phyloP scores from a whole-genome alignment of 2,888 invertebrate species.

The Uropetala carovei region DNA sequence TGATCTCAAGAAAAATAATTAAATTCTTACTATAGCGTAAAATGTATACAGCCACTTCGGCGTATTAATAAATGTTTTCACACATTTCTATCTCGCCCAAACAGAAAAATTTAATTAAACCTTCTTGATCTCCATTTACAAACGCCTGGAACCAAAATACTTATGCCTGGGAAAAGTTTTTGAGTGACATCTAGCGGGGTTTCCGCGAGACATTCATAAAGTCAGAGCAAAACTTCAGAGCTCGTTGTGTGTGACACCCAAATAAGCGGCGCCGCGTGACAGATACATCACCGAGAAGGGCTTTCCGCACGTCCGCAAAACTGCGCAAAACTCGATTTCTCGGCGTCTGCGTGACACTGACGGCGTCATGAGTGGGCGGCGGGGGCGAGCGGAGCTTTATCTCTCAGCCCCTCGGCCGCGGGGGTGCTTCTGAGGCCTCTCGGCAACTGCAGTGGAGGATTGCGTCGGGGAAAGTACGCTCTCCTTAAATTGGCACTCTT shows the following conservation, averaged over 20 bases:
- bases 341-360: too few species aligned
- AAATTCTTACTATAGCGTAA: too few species aligned
- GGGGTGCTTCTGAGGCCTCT: too few species aligned
- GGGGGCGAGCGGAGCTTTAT: too few species aligned
- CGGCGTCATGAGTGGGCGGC: too few species aligned
- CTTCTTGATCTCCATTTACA: not conserved
- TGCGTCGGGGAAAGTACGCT: too few species aligned
- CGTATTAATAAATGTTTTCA: not conserved
- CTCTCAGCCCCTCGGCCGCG: too few species aligned
- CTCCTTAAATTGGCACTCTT: too few species aligned
- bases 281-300: not conserved
- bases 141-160: not conserved
- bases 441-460: too few species aligned
- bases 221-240: not conserved
- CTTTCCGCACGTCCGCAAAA: too few species aligned
- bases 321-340: too few species aligned
- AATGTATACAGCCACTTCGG: not conserved
- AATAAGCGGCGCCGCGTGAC: not conserved
- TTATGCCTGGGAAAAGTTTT: not conserved
- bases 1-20: too few species aligned
- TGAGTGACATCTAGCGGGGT: slow-evolving; percentile 4
- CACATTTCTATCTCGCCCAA: not conserved
- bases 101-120: slow-evolving; percentile 15
- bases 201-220: slow-evolving; percentile 18
- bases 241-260: not conserved